Conservation (phyloP, 1,140 invertebrate species). For the Neotoxoptera formosana region DNA sequence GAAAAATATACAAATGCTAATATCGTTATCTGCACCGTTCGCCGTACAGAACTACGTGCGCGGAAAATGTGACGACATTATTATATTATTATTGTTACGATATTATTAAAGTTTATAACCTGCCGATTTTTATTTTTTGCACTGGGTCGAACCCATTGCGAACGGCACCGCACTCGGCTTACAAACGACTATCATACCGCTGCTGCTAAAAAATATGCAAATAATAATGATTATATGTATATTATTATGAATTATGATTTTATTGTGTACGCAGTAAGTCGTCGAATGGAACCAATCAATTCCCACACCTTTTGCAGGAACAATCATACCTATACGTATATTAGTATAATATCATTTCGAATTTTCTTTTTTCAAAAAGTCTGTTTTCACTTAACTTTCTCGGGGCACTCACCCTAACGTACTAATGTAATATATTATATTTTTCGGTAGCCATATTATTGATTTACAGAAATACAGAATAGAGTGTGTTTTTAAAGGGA, state of each 20-base stretch:
- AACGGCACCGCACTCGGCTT: not conserved
- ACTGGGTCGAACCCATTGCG: not conserved
- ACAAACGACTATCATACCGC: not conserved
- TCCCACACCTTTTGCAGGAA: not conserved
- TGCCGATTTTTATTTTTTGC: not conserved
- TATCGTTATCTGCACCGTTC: not conserved
- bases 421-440: not conserved
- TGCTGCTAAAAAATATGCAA: not conserved
- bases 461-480: not conserved
- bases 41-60: not conserved
- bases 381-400: not conserved
- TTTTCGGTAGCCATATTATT: not conserved
- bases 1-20: constrained; percentile 1
- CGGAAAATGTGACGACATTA: not conserved
- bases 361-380: not conserved
- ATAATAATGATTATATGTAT: not conserved
- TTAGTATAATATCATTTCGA: not conserved
- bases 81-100: too few relatives aligned
- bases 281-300: not conserved
- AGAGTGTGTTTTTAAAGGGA: not conserved
- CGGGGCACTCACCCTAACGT: not conserved
- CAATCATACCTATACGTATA: not conserved
- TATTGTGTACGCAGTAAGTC: not conserved
- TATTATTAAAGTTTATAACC: not conserved
- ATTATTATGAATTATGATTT: not conserved